phyloP scores from a whole-genome alignment of 2,797 vertebrate genomes.

The Aulostomus chinensis region DNA sequence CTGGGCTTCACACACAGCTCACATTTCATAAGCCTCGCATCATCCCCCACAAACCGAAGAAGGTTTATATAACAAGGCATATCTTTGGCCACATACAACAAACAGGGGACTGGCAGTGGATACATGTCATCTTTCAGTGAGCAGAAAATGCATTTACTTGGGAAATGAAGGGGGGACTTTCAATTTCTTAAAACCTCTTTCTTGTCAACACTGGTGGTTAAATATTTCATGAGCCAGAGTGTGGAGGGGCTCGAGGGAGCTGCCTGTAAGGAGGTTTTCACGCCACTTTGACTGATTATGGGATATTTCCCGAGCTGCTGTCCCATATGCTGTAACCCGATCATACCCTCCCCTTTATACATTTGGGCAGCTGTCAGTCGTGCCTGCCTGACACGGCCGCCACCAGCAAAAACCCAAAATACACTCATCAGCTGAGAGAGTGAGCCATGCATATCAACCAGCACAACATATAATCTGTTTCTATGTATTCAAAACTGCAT shows the following conservation, averaged over 20 bases:
- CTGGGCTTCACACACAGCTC: conserved; percentile 30
- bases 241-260: conserved; percentile 77
- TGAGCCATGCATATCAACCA: conserved; percentile 37
- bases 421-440: conserved; percentile 7
- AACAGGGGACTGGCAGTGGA: conserved; percentile 44
- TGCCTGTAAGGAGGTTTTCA: conserved; percentile 80
- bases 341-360: conserved; percentile 53
- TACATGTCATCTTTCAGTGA: conserved; percentile 62
- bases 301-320: conserved; percentile 71
- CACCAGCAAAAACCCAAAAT: conserved; percentile 19
- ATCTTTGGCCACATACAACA: conserved; percentile 45
- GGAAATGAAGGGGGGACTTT: conserved; percentile 81
- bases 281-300: conserved; percentile 79
- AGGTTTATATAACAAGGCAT: conserved; percentile 56
- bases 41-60: conserved; percentile 29
- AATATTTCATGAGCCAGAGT: conserved; percentile 89
- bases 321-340: conserved; percentile 72
- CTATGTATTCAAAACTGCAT: conserved; percentile 39
- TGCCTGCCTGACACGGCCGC: conserved; percentile 35
- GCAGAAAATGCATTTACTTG: conserved; percentile 82
- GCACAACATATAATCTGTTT: conserved; percentile 22
- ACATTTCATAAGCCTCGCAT: conserved; percentile 33
- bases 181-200: conserved; percentile 89
- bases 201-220: conserved; percentile 86
- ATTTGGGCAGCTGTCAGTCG: conserved; percentile 64